Conservation (phyloP, 2,113 vertebrate genomes). For the Merops nubicus region DNA sequence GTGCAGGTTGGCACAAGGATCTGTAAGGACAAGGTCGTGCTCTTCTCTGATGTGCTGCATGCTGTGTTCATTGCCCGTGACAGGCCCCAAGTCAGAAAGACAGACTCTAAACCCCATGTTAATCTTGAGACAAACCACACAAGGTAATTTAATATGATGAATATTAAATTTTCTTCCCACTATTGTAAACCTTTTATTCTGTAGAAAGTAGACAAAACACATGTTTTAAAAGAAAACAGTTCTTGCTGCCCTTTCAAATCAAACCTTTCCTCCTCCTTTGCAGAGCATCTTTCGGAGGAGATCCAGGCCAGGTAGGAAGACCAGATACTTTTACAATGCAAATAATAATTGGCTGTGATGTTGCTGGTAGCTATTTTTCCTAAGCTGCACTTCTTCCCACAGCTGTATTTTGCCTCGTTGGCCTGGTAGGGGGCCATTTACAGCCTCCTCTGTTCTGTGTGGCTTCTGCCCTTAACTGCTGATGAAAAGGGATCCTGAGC, state of each 20-base stretch:
- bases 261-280: not conserved
- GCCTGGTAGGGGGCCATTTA: not conserved
- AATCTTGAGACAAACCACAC: not conserved
- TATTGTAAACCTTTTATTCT: not conserved
- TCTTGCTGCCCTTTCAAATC: not conserved
- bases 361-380: not conserved
- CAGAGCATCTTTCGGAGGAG: not conserved
- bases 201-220: not conserved
- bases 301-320: not conserved
- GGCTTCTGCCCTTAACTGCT: not conserved
- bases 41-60: not conserved
- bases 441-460: not conserved
- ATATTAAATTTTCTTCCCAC: not conserved
- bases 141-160: not conserved
- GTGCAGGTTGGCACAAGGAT: not conserved
- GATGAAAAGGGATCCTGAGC: not conserved
- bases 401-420: not conserved
- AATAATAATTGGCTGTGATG: not conserved
- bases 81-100: not conserved
- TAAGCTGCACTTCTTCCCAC: rapidly evolving
- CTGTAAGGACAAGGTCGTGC: not conserved
- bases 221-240: not conserved
- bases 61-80: not conserved
- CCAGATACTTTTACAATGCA: not conserved
- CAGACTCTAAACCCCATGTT: not conserved